Conservation (phyloP, 2,797 vertebrate genomes). For the Anas bahamensis region DNA sequence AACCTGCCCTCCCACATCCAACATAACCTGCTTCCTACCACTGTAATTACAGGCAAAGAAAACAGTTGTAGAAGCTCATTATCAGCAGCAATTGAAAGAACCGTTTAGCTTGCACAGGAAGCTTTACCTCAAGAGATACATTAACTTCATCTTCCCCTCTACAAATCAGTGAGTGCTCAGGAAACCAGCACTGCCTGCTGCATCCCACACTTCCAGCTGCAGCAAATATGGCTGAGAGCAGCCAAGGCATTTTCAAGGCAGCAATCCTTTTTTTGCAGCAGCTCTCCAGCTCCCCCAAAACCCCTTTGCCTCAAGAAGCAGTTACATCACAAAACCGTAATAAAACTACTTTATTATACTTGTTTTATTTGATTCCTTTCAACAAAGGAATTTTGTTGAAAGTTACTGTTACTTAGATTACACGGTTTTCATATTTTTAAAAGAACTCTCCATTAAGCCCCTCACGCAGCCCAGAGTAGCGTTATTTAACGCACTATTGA, state of each 20-base stretch:
- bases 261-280: background rate
- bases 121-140: background rate
- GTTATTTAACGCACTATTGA: background rate
- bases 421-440: background rate
- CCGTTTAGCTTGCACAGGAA: background rate
- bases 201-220: background rate
- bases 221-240: background rate
- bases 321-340: background rate
- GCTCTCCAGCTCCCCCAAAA: background rate
- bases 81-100: background rate
- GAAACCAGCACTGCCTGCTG: background rate
- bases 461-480: background rate
- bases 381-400: no score
- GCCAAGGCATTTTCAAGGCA: background rate
- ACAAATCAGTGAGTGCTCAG: background rate
- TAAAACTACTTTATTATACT: background rate
- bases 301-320: background rate
- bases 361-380: background rate
- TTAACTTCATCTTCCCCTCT: background rate
- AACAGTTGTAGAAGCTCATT: background rate
- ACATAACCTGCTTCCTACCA: background rate
- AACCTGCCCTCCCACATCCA: background rate
- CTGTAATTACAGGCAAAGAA: background rate
- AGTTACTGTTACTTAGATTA: background rate
- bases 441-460: background rate